These are phyloP conservation scores for Zaprionus ornatus DNA, from an alignment of 1,140 invertebrate species.

Conservation along the genomic window DNA sequence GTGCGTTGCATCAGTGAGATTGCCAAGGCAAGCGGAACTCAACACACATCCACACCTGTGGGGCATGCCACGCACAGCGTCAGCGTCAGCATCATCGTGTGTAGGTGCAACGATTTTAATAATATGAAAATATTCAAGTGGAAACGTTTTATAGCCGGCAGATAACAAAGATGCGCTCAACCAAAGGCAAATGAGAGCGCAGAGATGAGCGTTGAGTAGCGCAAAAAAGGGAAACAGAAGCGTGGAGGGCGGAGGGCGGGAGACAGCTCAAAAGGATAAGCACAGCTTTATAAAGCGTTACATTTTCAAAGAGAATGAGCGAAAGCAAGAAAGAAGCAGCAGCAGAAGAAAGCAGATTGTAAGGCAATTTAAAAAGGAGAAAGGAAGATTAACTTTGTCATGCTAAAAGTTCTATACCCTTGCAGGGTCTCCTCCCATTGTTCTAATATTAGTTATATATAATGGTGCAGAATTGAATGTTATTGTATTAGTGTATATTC, in stretches of 20 bases:
- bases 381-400: no score
- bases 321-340: not conserved
- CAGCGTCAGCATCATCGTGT: not conserved
- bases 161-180: constrained; percentile 37
- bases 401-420: no score
- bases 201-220: not conserved
- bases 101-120: constrained; percentile 30
- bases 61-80: constrained; percentile 30
- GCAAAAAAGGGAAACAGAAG: not conserved
- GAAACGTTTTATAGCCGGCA: constrained; percentile 44
- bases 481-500: no score
- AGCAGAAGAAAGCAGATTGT: not conserved
- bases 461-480: no score
- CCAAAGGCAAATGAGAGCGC: constrained; percentile 34
- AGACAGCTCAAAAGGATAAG: not conserved
- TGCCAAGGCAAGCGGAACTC: constrained; percentile 66
- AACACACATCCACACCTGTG: constrained; percentile 32
- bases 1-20: constrained; percentile 38
- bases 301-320: not conserved
- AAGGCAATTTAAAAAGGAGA: not conserved
- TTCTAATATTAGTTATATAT: no score
- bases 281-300: not conserved
- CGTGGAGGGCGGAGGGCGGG: not conserved
- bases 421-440: no score
- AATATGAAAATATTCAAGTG: constrained; percentile 49